Conservation (phyloP, 2,888 invertebrate genomes). For the Leucoma salicis region DNA sequence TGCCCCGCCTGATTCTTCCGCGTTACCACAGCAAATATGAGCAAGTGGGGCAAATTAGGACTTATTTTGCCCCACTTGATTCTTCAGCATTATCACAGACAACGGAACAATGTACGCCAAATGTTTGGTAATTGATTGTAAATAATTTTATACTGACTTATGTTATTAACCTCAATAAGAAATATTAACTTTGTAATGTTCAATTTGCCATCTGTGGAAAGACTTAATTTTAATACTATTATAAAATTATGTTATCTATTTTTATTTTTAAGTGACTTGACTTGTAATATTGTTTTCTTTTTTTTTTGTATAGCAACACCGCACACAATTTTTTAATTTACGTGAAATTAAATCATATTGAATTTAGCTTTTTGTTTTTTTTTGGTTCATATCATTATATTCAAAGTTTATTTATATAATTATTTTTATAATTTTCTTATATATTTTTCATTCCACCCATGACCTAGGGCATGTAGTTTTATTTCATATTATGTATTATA, state of each 20-base stretch:
- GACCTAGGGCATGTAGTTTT: no score
- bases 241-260: slow-evolving; percentile 47
- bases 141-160: slow-evolving; percentile 17
- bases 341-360: slow-evolving; percentile 38
- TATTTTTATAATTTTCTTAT: no score
- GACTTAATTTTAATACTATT: slow-evolving; percentile 69
- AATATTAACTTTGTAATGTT: slow-evolving; percentile 57
- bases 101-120: neutral
- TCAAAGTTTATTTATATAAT: no score
- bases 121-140: neutral
- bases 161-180: slow-evolving; percentile 8
- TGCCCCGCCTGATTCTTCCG: no score
- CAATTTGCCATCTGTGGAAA: slow-evolving; percentile 78
- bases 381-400: no score
- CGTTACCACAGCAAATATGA: no score
- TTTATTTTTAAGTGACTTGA: slow-evolving; percentile 32
- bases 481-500: no score
- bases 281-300: slow-evolving; percentile 23
- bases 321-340: slow-evolving; percentile 37
- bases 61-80: no score
- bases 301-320: slow-evolving; percentile 33
- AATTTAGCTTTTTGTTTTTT: slow-evolving; percentile 25
- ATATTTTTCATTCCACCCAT: no score
- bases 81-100: neutral
- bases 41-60: no score